Base-by-base conservation (phyloP, 2,888 invertebrate genomes). In the Elgonia sp. region DNA sequence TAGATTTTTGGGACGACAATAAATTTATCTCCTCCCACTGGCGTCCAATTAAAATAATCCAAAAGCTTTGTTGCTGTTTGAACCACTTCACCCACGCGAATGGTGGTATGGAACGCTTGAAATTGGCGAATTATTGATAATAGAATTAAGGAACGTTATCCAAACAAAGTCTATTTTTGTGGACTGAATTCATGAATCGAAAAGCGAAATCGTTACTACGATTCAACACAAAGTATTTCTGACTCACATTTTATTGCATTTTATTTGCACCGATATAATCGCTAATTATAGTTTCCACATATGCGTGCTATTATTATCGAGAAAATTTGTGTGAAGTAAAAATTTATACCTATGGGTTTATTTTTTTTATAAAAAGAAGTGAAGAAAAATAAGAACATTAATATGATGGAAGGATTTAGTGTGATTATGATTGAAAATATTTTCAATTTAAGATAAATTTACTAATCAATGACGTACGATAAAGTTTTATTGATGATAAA, bases 271-370 rank as follows among this genome's bases (percentile, higher is more conserved):
- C 90, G 89, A 92, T 92, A 91, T 91, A 91, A 92, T 14, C 83
- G 86, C 92, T 92, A 92, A 92, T 92, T 92, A 92, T 92, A 92
- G 92, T 40, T 60, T 80, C 63, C 87, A 89, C 89, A 86, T 73
- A 21, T 40, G 65, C 67, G 20, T 46, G 12, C 14, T 46, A 12
- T 46, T 42, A 42, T 42, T 42, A 42, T 42, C 42, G 7, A 12
- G 7, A 46, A 46, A 46, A 46, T 5, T 46, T 29, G 29, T 29
- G 5, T 3, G 29, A 29, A 29, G 5, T 29, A 29, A 5, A 29
- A 29, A 29, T 29, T 29, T 3, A 29, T 29, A n/a, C 5, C 29
- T 29, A 29, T 29, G 29, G 29, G 29, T n/a, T n/a, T n/a, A n/a
- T n/a, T n/a, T n/a, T n/a, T n/a, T n/a, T n/a, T n/a, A n/a, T n/a